A percentile compares a stretch with the other conserved stretches of the same genome.
Conservation (phyloP, 2,888 invertebrate species). For the Coronaproctus castanopsis region DNA sequence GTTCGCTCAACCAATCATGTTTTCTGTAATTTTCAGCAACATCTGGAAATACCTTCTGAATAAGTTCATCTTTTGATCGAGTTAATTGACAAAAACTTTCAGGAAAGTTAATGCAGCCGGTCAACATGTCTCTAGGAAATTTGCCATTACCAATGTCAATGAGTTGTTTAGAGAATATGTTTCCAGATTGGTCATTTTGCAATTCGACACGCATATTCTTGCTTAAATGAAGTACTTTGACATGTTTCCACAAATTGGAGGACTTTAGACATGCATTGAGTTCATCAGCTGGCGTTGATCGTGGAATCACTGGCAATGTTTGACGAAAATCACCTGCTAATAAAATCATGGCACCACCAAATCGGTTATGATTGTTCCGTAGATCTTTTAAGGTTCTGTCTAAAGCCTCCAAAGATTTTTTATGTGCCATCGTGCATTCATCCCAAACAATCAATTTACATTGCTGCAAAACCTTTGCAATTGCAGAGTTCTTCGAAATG, state of each 20-base stretch:
- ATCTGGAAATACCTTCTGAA: neutral
- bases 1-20: neutral
- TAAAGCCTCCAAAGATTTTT: constrained; percentile 19
- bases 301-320: constrained; percentile 16
- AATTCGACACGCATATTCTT: neutral
- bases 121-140: neutral
- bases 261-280: constrained; percentile 20
- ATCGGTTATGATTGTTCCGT: neutral
- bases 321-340: constrained; percentile 22
- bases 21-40: neutral
- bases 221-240: neutral
- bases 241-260: constrained; percentile 17
- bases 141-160: neutral
- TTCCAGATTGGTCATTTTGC: neutral
- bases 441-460: constrained; percentile 20
- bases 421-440: constrained; percentile 21
- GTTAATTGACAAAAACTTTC: neutral
- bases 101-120: neutral
- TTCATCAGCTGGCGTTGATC: constrained; percentile 5
- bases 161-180: neutral
- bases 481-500: neutral
- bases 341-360: constrained; percentile 14
- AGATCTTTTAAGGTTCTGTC: constrained; percentile 15
- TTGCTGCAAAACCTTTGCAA: constrained; percentile 13
- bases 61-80: neutral